phyloP scores from a whole-genome alignment of 2,113 vertebrate species.

The Pavo muticus region DNA sequence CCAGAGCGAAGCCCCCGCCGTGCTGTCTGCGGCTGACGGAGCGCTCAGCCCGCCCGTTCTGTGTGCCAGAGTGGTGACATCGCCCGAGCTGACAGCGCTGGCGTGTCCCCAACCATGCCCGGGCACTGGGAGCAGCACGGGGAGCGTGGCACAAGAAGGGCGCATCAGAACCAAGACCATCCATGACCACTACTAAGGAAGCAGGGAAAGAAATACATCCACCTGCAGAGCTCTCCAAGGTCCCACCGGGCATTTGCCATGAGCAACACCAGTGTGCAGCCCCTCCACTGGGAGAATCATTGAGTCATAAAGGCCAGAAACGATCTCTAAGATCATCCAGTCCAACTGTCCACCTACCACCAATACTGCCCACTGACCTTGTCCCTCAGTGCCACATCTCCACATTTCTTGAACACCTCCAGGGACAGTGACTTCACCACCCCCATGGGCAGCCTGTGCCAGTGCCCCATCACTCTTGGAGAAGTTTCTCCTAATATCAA shows the following conservation, averaged over 20 bases:
- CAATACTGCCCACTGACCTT: too few species aligned
- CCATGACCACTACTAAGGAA: fast-evolving
- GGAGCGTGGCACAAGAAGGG: too few species aligned
- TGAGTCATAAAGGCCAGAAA: too few species aligned
- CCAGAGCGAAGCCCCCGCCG: slow-evolving; percentile 55
- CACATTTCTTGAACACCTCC: too few species aligned
- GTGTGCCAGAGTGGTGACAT: background rate
- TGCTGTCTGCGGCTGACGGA: background rate
- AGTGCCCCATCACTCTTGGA: too few species aligned
- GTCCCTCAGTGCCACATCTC: too few species aligned
- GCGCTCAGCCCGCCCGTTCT: background rate
- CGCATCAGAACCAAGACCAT: fast-evolving
- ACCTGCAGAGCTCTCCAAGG: background rate
- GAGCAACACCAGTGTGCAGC: background rate
- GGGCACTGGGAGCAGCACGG: background rate
- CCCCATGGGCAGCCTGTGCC: too few species aligned
- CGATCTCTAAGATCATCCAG: too few species aligned
- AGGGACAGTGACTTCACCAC: too few species aligned
- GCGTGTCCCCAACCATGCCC: background rate
- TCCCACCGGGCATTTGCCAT: background rate
- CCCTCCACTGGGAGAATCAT: background rate
- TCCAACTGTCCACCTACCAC: too few species aligned
- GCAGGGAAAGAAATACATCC: background rate
- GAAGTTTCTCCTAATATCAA: too few species aligned
- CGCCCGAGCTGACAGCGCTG: background rate